These are phyloP conservation scores for Caenorhabditis sp. DNA, from an alignment of 2,888 invertebrate species.

Conservation along the genomic window DNA sequence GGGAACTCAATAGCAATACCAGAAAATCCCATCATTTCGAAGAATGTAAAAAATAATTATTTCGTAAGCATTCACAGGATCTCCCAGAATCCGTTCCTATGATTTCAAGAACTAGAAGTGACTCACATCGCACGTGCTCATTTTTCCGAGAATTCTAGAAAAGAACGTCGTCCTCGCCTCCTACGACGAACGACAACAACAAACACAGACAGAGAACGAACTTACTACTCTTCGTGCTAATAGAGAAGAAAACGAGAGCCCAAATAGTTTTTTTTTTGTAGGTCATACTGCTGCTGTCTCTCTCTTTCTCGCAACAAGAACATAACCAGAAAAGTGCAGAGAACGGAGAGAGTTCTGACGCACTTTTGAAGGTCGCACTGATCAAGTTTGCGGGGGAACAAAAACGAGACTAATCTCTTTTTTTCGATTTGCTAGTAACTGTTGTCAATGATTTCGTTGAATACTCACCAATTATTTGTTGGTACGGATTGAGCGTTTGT, in stretches of 20 bases:
- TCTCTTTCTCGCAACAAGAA: slow-evolving; percentile 24
- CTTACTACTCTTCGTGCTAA: slow-evolving; percentile 21
- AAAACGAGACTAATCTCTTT: background rate
- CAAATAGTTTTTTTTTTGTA: slow-evolving; percentile 25
- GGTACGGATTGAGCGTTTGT: slow-evolving; percentile 42
- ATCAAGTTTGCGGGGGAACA: slow-evolving; percentile 22
- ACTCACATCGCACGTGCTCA: slow-evolving; percentile 18
- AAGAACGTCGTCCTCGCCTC: slow-evolving; percentile 7
- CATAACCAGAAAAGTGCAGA: slow-evolving; percentile 15
- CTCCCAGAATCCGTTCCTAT: background rate
- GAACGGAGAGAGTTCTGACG: slow-evolving; percentile 18
- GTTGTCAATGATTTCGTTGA: too few relatives aligned
- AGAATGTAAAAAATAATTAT: slow-evolving; percentile 8
- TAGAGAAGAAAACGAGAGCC: background rate
- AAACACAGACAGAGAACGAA: slow-evolving; percentile 21
- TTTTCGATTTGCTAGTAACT: slow-evolving; percentile 16
- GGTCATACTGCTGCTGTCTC: slow-evolving; percentile 13
- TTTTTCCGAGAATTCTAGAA: slow-evolving; percentile 9
- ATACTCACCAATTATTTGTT: slow-evolving; percentile 46
- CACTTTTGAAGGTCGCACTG: slow-evolving; percentile 36
- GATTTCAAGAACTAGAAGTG: slow-evolving; percentile 12
- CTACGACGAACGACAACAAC: slow-evolving; percentile 30
- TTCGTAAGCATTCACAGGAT: slow-evolving; percentile 15
- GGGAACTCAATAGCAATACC: background rate
- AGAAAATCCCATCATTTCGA: background rate